Evolutionary conservation across 2,113 vertebrate genomes (phyloP).

Genomic region (Cisticola juncidis): DNA sequence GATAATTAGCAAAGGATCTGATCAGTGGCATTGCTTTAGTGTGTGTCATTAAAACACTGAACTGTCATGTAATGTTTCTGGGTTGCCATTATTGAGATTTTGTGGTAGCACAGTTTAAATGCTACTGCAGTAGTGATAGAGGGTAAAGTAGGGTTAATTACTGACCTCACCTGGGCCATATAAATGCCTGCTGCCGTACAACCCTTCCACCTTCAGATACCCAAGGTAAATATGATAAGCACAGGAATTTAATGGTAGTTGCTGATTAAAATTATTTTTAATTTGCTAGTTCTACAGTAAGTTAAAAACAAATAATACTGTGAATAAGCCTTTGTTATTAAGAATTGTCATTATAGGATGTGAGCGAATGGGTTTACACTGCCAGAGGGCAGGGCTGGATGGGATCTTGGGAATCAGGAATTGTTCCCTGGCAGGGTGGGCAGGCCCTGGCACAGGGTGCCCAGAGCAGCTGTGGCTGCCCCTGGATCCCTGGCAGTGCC

Average conservation of each 20-base stretch:
- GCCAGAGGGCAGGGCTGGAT: rapidly evolving
- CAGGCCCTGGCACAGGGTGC: background rate
- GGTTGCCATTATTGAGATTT: conserved; percentile 50
- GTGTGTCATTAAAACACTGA: conserved; percentile 60
- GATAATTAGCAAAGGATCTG: conserved; percentile 65
- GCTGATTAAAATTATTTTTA: background rate
- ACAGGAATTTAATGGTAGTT: background rate
- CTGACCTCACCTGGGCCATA: conserved; percentile 41
- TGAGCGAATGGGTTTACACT: rapidly evolving
- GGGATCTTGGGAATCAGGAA: background rate
- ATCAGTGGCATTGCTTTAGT: conserved; percentile 66
- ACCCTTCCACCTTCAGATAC: background rate
- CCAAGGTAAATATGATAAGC: background rate
- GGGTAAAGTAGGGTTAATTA: conserved; percentile 58
- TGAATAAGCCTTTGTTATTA: background rate
- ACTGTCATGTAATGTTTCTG: conserved; percentile 45
- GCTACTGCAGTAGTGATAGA: conserved; percentile 16
- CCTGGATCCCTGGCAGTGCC: background rate
- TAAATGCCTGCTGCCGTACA: conserved; percentile 53
- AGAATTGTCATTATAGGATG: background rate
- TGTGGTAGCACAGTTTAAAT: conserved; percentile 54
- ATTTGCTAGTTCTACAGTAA: background rate
- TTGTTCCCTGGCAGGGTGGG: background rate
- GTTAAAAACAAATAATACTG: background rate
- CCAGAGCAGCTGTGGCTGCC: background rate